phyloP scores from a whole-genome alignment of 2,113 vertebrate species.

The Glaucidium brasilianum region DNA sequence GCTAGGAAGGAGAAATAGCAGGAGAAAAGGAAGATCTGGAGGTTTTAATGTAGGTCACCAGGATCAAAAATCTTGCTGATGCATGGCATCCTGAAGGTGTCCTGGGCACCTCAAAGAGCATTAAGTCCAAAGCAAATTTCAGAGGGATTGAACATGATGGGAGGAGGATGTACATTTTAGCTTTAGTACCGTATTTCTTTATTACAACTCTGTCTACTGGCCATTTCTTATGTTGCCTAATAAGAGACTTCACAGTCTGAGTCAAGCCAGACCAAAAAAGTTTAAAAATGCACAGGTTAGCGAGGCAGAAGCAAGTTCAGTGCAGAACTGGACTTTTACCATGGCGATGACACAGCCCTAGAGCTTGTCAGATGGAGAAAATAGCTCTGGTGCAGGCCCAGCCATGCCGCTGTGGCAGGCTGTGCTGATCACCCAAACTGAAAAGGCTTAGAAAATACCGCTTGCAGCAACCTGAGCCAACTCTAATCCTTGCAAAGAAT shows the following conservation, averaged over 20 bases:
- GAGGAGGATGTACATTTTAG: neutral
- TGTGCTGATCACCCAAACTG: neutral
- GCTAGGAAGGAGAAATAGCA: neutral
- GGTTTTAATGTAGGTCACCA: neutral
- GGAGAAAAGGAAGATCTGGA: neutral
- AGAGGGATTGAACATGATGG: neutral
- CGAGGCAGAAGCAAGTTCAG: neutral
- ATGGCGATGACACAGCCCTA: neutral
- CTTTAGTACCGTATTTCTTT: neutral
- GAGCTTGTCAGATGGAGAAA: neutral
- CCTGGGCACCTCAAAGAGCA: neutral
- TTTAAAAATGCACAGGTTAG: neutral
- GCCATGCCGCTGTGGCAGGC: neutral
- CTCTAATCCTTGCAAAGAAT: neutral
- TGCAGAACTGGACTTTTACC: neutral
- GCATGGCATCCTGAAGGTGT: neutral
- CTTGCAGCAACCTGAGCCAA: neutral
- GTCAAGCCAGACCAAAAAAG: neutral
- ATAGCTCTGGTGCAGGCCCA: neutral
- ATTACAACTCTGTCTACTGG: neutral
- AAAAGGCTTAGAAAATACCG: neutral
- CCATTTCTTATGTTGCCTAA: neutral
- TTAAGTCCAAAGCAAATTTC: neutral
- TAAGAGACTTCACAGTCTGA: neutral
- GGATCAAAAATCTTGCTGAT: neutral